Evolutionary conservation across 2,888 invertebrate species (phyloP), one percentile per base, ranked within the genome.

Genomic region (Synergus japonicus): DNA sequence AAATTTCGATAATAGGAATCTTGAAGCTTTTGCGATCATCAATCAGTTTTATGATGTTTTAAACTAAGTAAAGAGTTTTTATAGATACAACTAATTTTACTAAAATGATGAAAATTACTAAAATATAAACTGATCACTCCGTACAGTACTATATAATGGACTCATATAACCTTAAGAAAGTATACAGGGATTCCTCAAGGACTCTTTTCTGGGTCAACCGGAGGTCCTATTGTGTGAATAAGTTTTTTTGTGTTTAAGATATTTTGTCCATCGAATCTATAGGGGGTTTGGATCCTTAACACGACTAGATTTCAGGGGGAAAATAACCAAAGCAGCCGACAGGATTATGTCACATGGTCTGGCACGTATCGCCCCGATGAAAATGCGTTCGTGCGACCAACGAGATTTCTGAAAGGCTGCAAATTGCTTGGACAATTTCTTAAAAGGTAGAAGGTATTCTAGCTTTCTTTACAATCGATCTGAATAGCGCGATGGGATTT

Each of bases 361-460:
- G 86, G 87, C 90, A 89, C 85, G 85, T 82, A 83, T 81, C 82
- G 85, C 85, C 76, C 76, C 80, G 79, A 81, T 84, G 83, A 81
- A 84, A 82, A 82, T 86, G 80, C 82, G 78, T 83, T 84, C 84
- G 85, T 82, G 84, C 84, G 84, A 83, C 83, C 86, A 85, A 82
- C 85, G 84, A 83, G 85, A 85, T 85, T 87, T 86, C 87, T 87
- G 84, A 88, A 90, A 87, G 88, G 90, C 88, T 88, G 88, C 87
- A 91, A 91, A 91, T 91, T 91, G 91, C 89, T 90, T 87, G 90
- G 90, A 90, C 90, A 90, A 88, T 87, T 87, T 87, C 87, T 85
- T 82, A 83, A 81, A 83, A 82, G 76, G 78, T 82, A 84, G 82
- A 60, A 22, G 22, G 22, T 60, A 22, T 37, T 81, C 79, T 77